These are phyloP conservation scores for Eulemur coronatus DNA, from an alignment of 2,797 vertebrate species.

Conservation along the genomic window DNA sequence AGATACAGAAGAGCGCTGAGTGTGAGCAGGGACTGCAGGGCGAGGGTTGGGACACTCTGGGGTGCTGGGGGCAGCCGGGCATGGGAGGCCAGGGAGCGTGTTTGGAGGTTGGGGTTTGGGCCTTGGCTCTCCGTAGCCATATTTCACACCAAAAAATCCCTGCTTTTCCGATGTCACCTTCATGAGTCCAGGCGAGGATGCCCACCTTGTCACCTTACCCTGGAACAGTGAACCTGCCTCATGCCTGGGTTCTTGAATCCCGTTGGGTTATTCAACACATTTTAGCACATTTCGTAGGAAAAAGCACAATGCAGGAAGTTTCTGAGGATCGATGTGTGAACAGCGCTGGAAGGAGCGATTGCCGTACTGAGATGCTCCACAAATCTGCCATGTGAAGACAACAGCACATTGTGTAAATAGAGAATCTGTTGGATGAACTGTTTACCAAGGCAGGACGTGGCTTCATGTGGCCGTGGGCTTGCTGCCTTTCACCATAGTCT, in stretches of 20 bases:
- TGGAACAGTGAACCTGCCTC: not conserved
- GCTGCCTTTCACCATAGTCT: not conserved
- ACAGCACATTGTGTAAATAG: not conserved
- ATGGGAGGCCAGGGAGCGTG: too few relatives aligned
- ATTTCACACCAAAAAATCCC: accelerated
- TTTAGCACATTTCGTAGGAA: not conserved
- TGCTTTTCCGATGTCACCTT: not conserved
- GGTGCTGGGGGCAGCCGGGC: too few relatives aligned
- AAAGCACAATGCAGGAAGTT: not conserved
- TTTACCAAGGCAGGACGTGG: conserved; percentile 43
- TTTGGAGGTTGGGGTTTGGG: not conserved
- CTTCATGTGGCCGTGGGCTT: not conserved
- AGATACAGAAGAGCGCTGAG: accelerated
- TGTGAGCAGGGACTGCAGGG: accelerated
- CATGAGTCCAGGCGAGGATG: not conserved
- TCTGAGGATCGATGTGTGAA: not conserved
- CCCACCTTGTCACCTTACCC: not conserved
- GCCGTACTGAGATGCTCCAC: not conserved
- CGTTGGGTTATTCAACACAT: not conserved
- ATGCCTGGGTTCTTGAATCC: not conserved
- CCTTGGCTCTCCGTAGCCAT: not conserved
- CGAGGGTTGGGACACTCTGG: not conserved
- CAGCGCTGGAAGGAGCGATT: not conserved
- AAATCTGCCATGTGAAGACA: conserved; percentile 39
- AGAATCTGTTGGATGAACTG: conserved; percentile 29